Evolutionary conservation across 2,113 vertebrate species (phyloP).

Genomic region (Myrmecophaga tridactyla): DNA sequence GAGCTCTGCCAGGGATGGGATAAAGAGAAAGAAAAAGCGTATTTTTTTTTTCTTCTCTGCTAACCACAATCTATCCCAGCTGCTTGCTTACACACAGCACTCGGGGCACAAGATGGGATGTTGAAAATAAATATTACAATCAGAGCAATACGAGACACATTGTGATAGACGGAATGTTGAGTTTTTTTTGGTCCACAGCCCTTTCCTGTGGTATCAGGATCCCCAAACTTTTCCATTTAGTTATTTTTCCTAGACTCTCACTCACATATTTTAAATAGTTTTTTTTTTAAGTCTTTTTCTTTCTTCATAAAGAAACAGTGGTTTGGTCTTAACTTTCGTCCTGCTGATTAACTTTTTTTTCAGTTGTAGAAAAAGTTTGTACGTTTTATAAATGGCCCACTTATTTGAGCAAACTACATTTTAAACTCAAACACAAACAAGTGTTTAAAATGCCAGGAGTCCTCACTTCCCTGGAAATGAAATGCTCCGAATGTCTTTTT

Average conservation of each 20-base stretch:
- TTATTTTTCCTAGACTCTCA: conserved; percentile 72
- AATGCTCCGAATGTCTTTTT: not conserved
- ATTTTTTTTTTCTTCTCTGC: not conserved
- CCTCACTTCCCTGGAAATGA: conserved; percentile 44
- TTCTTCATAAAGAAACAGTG: conserved; percentile 63
- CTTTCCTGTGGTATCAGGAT: conserved; percentile 77
- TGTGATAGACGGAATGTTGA: conserved; percentile 59
- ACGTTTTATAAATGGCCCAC: conserved; percentile 49
- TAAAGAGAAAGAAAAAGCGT: conserved; percentile 60
- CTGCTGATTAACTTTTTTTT: not conserved
- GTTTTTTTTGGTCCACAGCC: conserved; percentile 75
- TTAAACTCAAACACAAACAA: conserved; percentile 58
- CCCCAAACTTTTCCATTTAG: conserved; percentile 75
- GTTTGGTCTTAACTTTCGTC: conserved; percentile 71
- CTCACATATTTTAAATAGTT: conserved; percentile 79
- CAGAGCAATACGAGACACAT: conserved; percentile 41
- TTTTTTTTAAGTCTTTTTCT: conserved; percentile 52
- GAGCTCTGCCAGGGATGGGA: conserved; percentile 88
- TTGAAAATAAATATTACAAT: conserved; percentile 71
- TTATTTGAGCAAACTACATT: conserved; percentile 31
- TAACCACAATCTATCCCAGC: conserved; percentile 75
- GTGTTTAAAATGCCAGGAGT: conserved; percentile 54
- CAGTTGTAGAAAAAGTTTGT: conserved; percentile 45
- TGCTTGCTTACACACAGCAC: conserved; percentile 58
- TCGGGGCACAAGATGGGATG: conserved; percentile 56